Base-by-base conservation (phyloP, 2,888 invertebrate species). In the Disparrhopalites patrizii region DNA sequence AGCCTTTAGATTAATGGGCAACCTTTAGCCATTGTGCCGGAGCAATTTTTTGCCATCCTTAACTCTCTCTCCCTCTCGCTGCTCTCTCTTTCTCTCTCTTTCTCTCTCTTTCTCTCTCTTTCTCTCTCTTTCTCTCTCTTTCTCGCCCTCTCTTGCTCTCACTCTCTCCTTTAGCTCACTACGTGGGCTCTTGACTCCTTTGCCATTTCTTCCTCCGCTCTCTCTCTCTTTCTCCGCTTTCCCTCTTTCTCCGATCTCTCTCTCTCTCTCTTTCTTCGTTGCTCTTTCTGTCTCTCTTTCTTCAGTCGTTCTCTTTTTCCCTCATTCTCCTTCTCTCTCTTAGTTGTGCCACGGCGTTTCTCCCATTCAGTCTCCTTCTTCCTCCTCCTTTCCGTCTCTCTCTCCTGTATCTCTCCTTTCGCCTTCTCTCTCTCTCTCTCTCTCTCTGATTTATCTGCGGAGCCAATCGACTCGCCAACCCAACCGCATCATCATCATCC, bases 201-300 rank as follows among this genome's bases (percentile, higher is more conserved):
- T 62, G 54, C 62, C 36, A 62, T 52, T 62, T 62, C 52, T 62
- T 62, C 62, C 62, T 54, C n/a, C n/a, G n/a, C n/a, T n/a, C n/a
- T n/a, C n/a, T n/a, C n/a, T n/a, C n/a, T n/a, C n/a, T n/a, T n/a
- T n/a, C n/a, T n/a, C n/a, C n/a, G n/a, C n/a, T 51, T 50, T 51
- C 61, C 51, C 61, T 61, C 51, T 33, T 51, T 36, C 51, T 43
- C 31, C 43, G 52, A 54, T 38, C 62, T 38, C 52, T 52, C 52
- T 62, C 52, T 62, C 52, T 54, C 62, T 54, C n/a, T n/a, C n/a
- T n/a, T n/a, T n/a, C n/a, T n/a, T n/a, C n/a, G n/a, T n/a, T n/a
- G n/a, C n/a, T n/a, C n/a, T n/a, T n/a, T n/a, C 25, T 31, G 18
- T 28, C 30, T 47, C 47, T 47, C 18, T 25, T 54, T n/a, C n/a